Conservation (phyloP, 2,888 invertebrate species). For the Cinara cedri region DNA sequence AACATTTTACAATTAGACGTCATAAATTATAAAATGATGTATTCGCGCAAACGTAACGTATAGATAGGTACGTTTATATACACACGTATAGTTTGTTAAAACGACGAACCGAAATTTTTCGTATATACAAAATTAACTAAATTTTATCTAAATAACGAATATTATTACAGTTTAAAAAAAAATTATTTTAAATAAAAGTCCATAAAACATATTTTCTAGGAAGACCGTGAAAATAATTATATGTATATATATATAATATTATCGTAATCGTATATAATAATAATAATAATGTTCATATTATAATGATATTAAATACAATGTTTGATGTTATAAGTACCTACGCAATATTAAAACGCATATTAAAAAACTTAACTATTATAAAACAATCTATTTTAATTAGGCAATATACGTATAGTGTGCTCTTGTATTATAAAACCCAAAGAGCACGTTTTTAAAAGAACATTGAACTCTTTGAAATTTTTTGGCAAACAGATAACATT, state of each 20-base stretch:
- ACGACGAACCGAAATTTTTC: neutral
- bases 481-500: slow-evolving; percentile 47
- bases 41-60: too few species aligned
- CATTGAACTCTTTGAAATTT: slow-evolving; percentile 46
- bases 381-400: slow-evolving; percentile 33
- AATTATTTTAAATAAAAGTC: neutral
- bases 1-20: too few species aligned
- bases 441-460: slow-evolving; percentile 35
- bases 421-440: neutral
- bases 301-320: neutral
- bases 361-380: slow-evolving; percentile 18
- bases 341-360: slow-evolving; percentile 4
- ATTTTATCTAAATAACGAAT: slow-evolving; percentile 2
- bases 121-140: neutral
- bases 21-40: too few species aligned
- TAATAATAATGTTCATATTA: too few species aligned
- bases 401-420: neutral
- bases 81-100: too few species aligned
- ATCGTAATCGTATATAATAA: neutral
- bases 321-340: slow-evolving; percentile 21
- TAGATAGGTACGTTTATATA: too few species aligned
- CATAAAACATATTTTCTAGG: neutral
- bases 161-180: neutral
- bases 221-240: slow-evolving; percentile 19
- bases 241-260: neutral